Percentiles rank a stretch among this genome's conserved stretches.
These are phyloP conservation scores for Phrynosoma platyrhinos DNA, from an alignment of 2,113 vertebrate genomes.

Conservation along the genomic window DNA sequence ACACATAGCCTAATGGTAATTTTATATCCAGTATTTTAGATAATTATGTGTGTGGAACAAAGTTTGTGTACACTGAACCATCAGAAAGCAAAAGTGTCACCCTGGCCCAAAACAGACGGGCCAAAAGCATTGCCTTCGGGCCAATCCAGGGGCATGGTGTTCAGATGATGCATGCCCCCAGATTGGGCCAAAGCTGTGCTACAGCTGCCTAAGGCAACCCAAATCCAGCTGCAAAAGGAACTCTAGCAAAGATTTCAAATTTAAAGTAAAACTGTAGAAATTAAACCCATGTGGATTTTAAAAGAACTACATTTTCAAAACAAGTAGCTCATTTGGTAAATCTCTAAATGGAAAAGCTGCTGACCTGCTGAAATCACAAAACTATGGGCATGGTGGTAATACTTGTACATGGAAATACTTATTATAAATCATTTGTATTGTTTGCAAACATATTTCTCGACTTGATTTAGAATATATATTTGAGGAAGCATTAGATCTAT, in stretches of 20 bases:
- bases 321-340: background rate
- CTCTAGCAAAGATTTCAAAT: background rate
- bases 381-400: background rate
- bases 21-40: too few species aligned
- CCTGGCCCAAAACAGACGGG: too few species aligned
- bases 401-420: background rate
- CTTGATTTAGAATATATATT: background rate
- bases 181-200: too few species aligned
- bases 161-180: too few species aligned
- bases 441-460: constrained; percentile 10
- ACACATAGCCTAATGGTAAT: too few species aligned
- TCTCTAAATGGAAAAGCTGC: background rate
- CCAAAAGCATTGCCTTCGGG: too few species aligned
- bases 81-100: too few species aligned
- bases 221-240: too few species aligned
- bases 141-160: too few species aligned
- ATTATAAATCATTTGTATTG: background rate
- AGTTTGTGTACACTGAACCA: too few species aligned
- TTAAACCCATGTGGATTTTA: background rate
- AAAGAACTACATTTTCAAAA: background rate
- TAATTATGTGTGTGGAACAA: too few species aligned
- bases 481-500: background rate
- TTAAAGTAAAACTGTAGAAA: constrained; percentile 17
- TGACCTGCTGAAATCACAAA: background rate
- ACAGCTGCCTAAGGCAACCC: too few species aligned